phyloP scores from a whole-genome alignment of 2,888 invertebrate genomes.

The Mythimna lalbum region DNA sequence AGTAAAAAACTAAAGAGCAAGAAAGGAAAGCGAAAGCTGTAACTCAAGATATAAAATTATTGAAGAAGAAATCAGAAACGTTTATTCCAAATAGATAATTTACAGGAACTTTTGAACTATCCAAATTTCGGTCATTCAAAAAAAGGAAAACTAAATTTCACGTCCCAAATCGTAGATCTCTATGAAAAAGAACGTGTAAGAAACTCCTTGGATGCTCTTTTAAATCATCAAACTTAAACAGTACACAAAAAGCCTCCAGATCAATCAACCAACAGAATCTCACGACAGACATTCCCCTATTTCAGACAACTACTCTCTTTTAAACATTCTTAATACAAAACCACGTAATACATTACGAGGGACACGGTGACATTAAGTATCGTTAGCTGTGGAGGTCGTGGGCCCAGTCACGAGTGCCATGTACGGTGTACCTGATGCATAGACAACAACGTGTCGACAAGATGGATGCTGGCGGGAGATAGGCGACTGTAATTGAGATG shows the following conservation, averaged over 20 bases:
- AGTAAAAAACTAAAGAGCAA: too few species aligned
- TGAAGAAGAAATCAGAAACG: too few species aligned
- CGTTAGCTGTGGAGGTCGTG: conserved; percentile 43
- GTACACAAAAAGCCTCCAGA: neutral
- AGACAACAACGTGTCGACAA: conserved; percentile 47
- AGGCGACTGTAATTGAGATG: conserved; percentile 51
- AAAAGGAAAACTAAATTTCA: too few species aligned
- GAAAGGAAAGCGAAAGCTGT: too few species aligned
- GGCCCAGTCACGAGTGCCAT: conserved; percentile 45
- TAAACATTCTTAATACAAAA: conserved; percentile 29
- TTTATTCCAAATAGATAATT: too few species aligned
- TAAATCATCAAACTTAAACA: too few species aligned
- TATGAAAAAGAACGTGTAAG: too few species aligned
- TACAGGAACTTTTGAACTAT: too few species aligned
- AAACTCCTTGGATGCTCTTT: too few species aligned
- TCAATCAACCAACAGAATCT: neutral
- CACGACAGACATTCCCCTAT: neutral
- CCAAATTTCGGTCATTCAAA: too few species aligned
- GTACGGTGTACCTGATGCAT: conserved; percentile 48
- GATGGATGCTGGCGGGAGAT: conserved; percentile 49
- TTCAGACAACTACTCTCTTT: conserved; percentile 8
- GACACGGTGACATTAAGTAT: conserved; percentile 52
- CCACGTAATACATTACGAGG: conserved; percentile 37
- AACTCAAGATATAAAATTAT: too few species aligned
- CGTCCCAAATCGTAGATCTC: too few species aligned